A percentile compares a stretch with the other conserved stretches of the same genome.
Evolutionary conservation across 2,888 invertebrate species (phyloP).

Genomic region (Tridacna gigas): DNA sequence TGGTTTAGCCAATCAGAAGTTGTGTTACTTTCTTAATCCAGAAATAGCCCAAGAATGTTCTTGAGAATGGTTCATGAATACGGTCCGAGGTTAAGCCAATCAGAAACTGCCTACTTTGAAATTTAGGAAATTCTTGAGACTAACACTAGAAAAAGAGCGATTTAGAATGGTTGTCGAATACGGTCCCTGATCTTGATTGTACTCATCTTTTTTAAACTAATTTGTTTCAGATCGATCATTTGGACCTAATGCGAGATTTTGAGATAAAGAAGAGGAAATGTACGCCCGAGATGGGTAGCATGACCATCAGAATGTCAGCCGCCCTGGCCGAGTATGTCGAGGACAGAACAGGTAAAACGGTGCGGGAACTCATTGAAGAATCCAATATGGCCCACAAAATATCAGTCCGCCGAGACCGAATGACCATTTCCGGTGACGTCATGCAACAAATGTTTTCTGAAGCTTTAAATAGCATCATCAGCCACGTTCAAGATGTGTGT

Average conservation of each 20-base stretch:
- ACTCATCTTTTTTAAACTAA: too few species aligned
- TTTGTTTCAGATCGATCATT: slow-evolving; percentile 27
- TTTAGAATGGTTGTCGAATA: too few species aligned
- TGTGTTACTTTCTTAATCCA: too few species aligned
- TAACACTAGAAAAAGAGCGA: too few species aligned
- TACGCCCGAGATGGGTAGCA: neutral
- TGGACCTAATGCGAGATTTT: slow-evolving; percentile 42
- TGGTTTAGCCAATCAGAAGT: too few species aligned
- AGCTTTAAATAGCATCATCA: slow-evolving; percentile 38
- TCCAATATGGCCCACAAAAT: neutral
- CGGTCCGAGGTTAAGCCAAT: too few species aligned
- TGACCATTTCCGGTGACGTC: slow-evolving; percentile 28
- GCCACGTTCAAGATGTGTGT: slow-evolving; percentile 34
- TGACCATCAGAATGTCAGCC: slow-evolving; percentile 26
- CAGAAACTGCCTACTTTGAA: too few species aligned
- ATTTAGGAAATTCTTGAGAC: too few species aligned
- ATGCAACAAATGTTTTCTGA: slow-evolving; percentile 35
- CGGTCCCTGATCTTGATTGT: too few species aligned
- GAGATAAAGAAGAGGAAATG: slow-evolving; percentile 41
- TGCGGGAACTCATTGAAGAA: neutral
- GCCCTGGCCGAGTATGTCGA: slow-evolving; percentile 21
- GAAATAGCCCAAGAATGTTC: too few species aligned
- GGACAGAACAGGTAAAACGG: neutral
- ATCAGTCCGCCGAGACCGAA: slow-evolving; percentile 16
- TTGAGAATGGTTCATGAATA: too few species aligned